These are phyloP conservation scores for Rhagoletis pomonella DNA, from an alignment of 1,140 invertebrate genomes.

Conservation along the genomic window DNA sequence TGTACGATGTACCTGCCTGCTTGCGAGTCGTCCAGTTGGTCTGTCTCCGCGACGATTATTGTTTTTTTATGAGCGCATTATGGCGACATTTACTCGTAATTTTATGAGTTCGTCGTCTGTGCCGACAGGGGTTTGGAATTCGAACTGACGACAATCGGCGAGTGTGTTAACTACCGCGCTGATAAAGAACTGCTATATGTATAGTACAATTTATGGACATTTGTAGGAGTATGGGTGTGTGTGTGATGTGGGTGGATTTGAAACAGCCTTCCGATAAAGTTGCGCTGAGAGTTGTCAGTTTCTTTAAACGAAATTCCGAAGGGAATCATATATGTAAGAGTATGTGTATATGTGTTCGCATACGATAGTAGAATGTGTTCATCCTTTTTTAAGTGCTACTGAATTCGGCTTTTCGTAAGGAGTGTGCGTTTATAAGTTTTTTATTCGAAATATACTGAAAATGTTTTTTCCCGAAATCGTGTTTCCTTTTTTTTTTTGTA, in stretches of 20 bases:
- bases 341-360: no score
- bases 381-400: no score
- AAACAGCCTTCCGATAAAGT: neutral
- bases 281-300: neutral
- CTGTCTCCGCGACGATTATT: constrained; percentile 30
- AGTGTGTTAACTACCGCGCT: neutral
- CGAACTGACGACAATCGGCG: constrained; percentile 5
- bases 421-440: no score
- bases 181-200: neutral
- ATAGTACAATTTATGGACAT: neutral
- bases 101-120: constrained; percentile 37
- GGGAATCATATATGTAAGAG: neutral
- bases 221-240: neutral
- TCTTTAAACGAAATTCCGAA: no score
- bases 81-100: constrained; percentile 49
- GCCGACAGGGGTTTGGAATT: neutral
- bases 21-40: constrained; percentile 8
- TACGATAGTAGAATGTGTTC: no score
- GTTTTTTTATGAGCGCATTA: constrained; percentile 47
- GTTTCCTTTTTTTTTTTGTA: no score
- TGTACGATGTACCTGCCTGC: neutral
- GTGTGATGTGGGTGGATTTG: constrained; percentile 33
- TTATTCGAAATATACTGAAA: no score
- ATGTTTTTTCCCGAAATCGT: no score
- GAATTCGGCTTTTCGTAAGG: no score